Conservation (phyloP, 2,113 vertebrate species). For the Daboia siamensis region DNA sequence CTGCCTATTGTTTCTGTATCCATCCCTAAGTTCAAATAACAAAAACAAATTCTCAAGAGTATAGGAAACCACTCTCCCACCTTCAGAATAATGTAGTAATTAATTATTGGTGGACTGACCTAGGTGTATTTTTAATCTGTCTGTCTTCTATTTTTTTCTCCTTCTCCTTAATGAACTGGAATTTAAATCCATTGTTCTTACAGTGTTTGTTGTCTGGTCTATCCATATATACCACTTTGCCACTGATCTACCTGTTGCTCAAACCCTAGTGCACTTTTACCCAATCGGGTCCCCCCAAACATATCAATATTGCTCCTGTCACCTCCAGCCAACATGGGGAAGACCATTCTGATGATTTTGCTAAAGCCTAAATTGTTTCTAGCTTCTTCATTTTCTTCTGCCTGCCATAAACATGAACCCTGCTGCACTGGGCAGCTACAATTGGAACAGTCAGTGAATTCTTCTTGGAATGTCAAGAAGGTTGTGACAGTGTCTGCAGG, state of each 20-base stretch:
- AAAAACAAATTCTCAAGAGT: neutral
- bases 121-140: neutral
- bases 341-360: neutral
- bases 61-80: neutral
- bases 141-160: neutral
- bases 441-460: rapidly evolving
- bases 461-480: neutral
- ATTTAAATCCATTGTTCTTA: neutral
- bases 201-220: neutral
- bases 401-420: neutral
- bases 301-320: neutral
- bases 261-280: neutral
- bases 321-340: neutral
- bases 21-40: neutral
- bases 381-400: neutral
- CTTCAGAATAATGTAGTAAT: neutral
- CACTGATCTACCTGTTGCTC: neutral
- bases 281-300: neutral
- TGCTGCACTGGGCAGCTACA: neutral
- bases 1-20: neutral
- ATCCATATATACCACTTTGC: neutral
- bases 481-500: neutral
- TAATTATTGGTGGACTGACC: neutral
- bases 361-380: neutral
- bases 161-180: neutral